phyloP scores from a whole-genome alignment of 2,113 vertebrate species.

The Equus przewalskii region DNA sequence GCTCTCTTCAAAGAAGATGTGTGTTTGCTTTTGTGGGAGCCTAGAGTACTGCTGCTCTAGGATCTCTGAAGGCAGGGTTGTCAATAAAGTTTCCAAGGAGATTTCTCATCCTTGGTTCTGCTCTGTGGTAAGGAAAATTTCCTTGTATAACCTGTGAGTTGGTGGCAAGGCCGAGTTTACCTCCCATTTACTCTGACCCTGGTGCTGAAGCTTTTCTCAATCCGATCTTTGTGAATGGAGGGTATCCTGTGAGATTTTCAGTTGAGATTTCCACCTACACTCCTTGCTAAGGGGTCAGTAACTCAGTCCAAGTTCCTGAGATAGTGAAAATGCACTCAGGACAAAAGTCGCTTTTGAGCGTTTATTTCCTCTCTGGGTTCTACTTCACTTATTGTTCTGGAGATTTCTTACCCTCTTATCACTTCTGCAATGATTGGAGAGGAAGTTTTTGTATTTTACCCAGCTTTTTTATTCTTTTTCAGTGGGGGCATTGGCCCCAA shows the following conservation, averaged over 20 bases:
- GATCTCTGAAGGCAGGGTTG: background rate
- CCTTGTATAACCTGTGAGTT: background rate
- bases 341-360: background rate
- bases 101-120: background rate
- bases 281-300: background rate
- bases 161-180: background rate
- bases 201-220: background rate
- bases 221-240: background rate
- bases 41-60: background rate
- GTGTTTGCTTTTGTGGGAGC: background rate
- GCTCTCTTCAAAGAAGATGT: background rate
- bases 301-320: background rate
- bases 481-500: background rate
- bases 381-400: background rate
- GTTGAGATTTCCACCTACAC: background rate
- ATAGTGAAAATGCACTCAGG: background rate
- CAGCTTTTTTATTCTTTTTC: background rate
- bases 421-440: background rate
- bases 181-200: background rate
- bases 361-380: background rate
- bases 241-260: background rate
- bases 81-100: background rate
- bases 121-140: background rate
- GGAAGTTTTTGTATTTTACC: background rate
- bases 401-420: background rate